A percentile compares a stretch with the other conserved stretches of the same genome.
Evolutionary conservation across 2,113 vertebrate genomes (phyloP).

Genomic region (Trichechus manatus): DNA sequence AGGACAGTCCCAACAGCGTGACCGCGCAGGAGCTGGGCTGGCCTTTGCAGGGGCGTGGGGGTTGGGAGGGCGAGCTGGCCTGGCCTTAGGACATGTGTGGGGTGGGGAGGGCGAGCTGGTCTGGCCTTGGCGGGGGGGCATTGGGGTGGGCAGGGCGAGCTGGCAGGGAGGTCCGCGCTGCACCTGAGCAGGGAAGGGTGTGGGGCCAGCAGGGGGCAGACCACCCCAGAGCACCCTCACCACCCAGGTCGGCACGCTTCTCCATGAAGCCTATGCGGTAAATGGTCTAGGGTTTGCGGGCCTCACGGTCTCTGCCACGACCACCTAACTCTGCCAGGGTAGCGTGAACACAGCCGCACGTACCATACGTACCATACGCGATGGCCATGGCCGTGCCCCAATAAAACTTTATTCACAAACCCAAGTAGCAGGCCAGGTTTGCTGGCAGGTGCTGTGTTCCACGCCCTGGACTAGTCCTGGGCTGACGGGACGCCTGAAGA

Average conservation of each 20-base stretch:
- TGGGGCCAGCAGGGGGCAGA: not conserved
- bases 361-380: not conserved
- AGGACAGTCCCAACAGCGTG: no score
- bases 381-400: not conserved
- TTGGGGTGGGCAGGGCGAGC: no score
- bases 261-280: not conserved
- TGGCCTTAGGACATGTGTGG: no score
- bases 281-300: no score
- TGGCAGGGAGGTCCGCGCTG: not conserved
- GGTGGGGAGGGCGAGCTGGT: no score
- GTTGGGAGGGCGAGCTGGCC: not conserved
- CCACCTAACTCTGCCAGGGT: rapidly evolving
- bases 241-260: not conserved
- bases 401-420: not conserved
- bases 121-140: no score
- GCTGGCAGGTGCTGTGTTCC: not conserved
- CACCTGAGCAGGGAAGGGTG: not conserved
- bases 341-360: rapidly evolving
- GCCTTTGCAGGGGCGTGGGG: no score
- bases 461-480: not conserved
- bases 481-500: not conserved
- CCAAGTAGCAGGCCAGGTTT: no score
- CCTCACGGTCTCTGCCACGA: not conserved
- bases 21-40: no score
- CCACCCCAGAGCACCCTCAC: not conserved